Base-by-base conservation (phyloP, 2,797 vertebrate species). In the Gallirallus australis region DNA sequence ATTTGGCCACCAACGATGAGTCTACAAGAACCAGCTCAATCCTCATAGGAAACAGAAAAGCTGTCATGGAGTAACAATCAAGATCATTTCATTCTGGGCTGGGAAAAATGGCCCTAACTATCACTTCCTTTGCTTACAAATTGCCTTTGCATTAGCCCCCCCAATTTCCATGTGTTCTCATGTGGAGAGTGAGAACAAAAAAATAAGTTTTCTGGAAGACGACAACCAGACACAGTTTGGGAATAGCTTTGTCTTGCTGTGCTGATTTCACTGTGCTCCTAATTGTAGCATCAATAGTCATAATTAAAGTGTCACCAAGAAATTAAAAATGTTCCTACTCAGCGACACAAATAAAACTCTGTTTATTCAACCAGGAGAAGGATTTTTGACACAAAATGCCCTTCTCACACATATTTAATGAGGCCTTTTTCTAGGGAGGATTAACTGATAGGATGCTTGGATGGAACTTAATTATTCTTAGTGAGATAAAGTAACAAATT, bases 401-500 rank as follows among this genome's bases (percentile, higher is more conserved):
- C 80, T 64, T 91, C 94, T 90, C 28, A 57, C 48, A 81, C 54
- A 69, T 90, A 91, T 87, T 85, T 93, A 96, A 95, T 95, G 75
- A 96, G 69, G 52, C 95, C 61, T 92, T 94, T 94, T 96, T 96
- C 89, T 86, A 84, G 63, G 56, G 50, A 88, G 89, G 93, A 92
- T 96, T 96, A 96, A 92, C 77, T 0, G 11, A 94, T 92, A 59
- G 50, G 50, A 89, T 87, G 39, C 86, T 96, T 93, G 76, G 86
- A 93, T 93, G 72, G 47, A 95, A 96, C 27, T 69, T 97, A 91
- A 97, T 97, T 93, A 97, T 94, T 96, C 63, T 88, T 77, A 12
- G 27, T 42, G 52, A 95, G 72, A 94, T 92, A 97, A 97, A 86
- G 53, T 84, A 96, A 93, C 53, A 96, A 95, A 96, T 94, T 80